A percentile compares a stretch with the other conserved stretches of the same genome.
phyloP scores from a whole-genome alignment of 2,888 invertebrate species.

The Eristalinus aeneus region DNA sequence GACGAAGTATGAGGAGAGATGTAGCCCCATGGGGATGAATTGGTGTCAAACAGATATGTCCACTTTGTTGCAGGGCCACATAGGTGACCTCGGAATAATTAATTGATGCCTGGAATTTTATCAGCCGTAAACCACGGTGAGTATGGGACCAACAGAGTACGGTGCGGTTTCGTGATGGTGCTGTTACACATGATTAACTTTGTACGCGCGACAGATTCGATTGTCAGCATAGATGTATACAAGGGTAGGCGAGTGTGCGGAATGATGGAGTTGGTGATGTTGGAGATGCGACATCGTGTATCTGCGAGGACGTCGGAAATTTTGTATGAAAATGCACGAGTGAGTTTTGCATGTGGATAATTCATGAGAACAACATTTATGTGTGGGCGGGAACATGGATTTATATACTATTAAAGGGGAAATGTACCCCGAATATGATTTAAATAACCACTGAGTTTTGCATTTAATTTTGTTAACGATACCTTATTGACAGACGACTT shows the following conservation, averaged over 20 bases:
- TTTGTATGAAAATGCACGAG: constrained; percentile 7
- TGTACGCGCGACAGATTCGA: constrained; percentile 56
- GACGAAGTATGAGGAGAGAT: background rate
- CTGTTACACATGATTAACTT: constrained; percentile 65
- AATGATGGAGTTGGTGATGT: background rate
- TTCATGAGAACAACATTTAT: constrained; percentile 30
- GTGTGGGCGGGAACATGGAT: background rate
- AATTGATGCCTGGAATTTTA: constrained; percentile 68
- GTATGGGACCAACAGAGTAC: constrained; percentile 13
- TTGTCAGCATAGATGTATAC: constrained; percentile 29
- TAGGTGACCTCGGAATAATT: constrained; percentile 67
- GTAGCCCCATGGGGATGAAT: background rate
- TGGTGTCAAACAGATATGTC: constrained; percentile 29
- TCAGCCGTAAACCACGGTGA: constrained; percentile 64
- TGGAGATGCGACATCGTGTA: background rate
- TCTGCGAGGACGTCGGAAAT: constrained; percentile 4
- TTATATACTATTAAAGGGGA: constrained; percentile 19
- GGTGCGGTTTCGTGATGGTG: constrained; percentile 46
- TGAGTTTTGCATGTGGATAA: constrained; percentile 28
- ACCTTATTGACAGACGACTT: background rate
- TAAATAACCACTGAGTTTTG: background rate
- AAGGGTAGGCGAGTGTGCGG: background rate
- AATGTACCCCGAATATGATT: constrained; percentile 1
- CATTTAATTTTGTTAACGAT: background rate
- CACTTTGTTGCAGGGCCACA: constrained; percentile 25